A percentile compares a stretch with the other conserved stretches of the same genome.
phyloP scores from a whole-genome alignment of 2,888 invertebrate genomes.

The Cepaea hortensis region DNA sequence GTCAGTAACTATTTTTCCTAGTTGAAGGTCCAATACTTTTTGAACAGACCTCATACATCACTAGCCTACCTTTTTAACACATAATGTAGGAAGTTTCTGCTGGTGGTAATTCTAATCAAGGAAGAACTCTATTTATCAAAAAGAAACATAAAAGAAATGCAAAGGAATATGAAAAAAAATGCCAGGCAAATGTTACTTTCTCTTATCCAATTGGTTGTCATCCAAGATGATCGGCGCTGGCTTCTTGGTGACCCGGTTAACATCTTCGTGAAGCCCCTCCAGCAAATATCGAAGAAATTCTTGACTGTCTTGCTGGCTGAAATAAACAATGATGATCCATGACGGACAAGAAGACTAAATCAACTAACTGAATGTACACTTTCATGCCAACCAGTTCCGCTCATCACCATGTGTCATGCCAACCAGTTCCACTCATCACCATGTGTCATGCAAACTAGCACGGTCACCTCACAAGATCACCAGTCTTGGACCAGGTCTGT shows the following conservation, averaged over 20 bases:
- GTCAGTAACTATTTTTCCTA: too few relatives aligned
- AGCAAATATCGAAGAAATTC: constrained; percentile 91
- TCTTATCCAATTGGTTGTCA: constrained; percentile 63
- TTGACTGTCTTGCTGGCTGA: constrained; percentile 86
- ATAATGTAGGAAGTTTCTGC: too few relatives aligned
- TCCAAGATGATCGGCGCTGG: constrained; percentile 67
- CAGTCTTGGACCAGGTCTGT: too few relatives aligned
- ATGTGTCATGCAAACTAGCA: too few relatives aligned
- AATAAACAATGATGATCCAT: constrained; percentile 41
- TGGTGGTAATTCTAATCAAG: too few relatives aligned
- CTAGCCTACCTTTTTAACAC: neutral
- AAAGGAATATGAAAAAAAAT: neutral
- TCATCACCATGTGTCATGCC: too few relatives aligned
- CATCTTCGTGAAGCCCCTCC: constrained; percentile 91
- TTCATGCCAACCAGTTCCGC: too few relatives aligned
- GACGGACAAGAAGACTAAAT: neutral
- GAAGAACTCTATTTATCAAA: neutral
- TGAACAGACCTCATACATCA: too few relatives aligned
- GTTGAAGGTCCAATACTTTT: too few relatives aligned
- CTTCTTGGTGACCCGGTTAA: constrained; percentile 79
- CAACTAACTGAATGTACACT: neutral
- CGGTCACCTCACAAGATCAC: too few relatives aligned
- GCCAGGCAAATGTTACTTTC: constrained; percentile 46
- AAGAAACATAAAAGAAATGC: neutral
- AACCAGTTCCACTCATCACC: too few relatives aligned